Base-by-base conservation (phyloP, 30 jellyfish, hydroid and myxozoan species). In the Hydra vulgaris region DNA sequence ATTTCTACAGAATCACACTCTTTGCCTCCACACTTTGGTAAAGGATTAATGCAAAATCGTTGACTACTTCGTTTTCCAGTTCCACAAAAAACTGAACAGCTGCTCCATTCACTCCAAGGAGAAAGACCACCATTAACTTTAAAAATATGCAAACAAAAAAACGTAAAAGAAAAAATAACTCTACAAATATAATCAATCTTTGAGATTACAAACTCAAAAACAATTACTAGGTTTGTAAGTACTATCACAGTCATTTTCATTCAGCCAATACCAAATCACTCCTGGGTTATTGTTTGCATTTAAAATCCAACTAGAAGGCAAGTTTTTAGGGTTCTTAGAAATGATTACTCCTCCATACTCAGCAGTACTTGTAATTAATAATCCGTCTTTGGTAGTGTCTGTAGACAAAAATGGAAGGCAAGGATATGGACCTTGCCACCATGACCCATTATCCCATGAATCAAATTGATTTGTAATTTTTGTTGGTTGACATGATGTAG, bases 1-100 rank as follows among this genome's bases (percentile, higher is more conserved):
- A 16, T 3, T n/a, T 1, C 85, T 52, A 18, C 8, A 12, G 79
- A n/a, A 52, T 78, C 85, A 23, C 85, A 78, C 17, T 76, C 79
- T n/a, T 78, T 84, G 19, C 98, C 98, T 8, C 98, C 98, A 70
- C 98, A 92, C 61, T 89, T 82, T 25, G 90, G 95, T 27, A 67
- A 70, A 24, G 98, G 98, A 7, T 56, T 25, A 73, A 52, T 83
- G 89, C 98, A 92, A 18, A 27, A 18, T 70, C 98, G 80, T 8
- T 4, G n/a, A 4, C 98, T 56, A 23, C 67, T 21, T 61, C 79
- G 89, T 16, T 54, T 79, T 17, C 96, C 96, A 25, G 68, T 27
- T 53, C 95, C 96, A 81, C 98, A 92, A 56, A 52, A 21, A 16
- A 71, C 73, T 17, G 96, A 86, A 82, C 98, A 92, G 16, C 66